Conservation (phyloP, 2,888 invertebrate species). For the Phoenoteleia sp. region DNA sequence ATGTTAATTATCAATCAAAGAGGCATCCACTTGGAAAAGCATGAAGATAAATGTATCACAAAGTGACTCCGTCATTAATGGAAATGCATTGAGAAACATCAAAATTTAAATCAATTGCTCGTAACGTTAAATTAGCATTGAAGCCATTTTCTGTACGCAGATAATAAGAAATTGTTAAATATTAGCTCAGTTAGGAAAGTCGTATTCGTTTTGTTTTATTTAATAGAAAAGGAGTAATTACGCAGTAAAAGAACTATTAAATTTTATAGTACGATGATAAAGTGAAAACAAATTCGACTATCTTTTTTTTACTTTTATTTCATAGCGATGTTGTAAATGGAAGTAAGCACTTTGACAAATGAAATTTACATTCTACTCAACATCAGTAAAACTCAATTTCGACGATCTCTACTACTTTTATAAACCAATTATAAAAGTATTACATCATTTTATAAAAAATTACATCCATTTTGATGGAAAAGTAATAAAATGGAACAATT, state of each 20-base stretch:
- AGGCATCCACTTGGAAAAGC: neutral
- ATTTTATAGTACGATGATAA: neutral
- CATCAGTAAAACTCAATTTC: slow-evolving; percentile 25
- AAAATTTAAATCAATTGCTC: slow-evolving; percentile 1
- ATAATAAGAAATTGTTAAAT: too few species aligned
- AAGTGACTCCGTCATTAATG: too few species aligned
- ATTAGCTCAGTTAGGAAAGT: too few species aligned
- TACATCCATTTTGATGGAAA: neutral
- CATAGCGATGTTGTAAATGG: neutral
- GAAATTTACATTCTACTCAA: slow-evolving; percentile 25
- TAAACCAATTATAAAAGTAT: slow-evolving; percentile 5
- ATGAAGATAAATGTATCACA: neutral
- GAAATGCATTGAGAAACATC: neutral
- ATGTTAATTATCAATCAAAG: too few species aligned
- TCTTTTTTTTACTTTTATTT: slow-evolving; percentile 2
- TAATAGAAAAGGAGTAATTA: neutral
- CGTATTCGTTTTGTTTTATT: slow-evolving; percentile 1
- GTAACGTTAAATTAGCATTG: too few species aligned
- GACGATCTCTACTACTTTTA: slow-evolving; percentile 12
- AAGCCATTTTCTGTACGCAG: too few species aligned
- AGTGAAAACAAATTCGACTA: too few species aligned
- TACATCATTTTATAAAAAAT: neutral
- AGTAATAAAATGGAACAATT: too few species aligned
- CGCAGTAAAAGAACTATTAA: too few species aligned
- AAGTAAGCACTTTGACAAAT: slow-evolving; percentile 30